Conservation (phyloP, 2,113 vertebrate genomes). For the Rattus rattus region DNA sequence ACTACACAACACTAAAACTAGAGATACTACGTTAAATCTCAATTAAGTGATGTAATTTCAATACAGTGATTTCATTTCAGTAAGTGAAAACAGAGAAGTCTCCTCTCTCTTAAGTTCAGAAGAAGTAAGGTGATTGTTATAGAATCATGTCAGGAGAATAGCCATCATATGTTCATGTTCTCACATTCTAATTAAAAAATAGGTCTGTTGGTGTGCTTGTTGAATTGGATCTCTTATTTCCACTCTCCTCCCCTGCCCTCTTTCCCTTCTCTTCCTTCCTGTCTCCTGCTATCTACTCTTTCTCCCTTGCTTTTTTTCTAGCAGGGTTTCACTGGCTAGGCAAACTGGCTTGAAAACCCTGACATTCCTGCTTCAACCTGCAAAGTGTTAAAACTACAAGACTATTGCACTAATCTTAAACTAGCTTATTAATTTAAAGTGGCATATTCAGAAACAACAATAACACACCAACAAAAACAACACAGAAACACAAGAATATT, state of each 20-base stretch:
- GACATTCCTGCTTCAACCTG: neutral
- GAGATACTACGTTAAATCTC: neutral
- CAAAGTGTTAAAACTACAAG: neutral
- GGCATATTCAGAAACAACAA: neutral
- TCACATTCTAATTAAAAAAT: neutral
- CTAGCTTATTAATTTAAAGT: neutral
- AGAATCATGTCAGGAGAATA: neutral
- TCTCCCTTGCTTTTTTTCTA: neutral
- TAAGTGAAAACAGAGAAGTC: too few relatives aligned
- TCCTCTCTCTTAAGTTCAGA: neutral
- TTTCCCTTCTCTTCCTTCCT: too few relatives aligned
- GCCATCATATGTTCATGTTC: neutral
- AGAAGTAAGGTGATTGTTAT: neutral
- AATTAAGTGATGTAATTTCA: too few relatives aligned
- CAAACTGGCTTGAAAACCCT: neutral
- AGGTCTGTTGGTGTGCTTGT: neutral
- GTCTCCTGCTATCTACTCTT: too few relatives aligned
- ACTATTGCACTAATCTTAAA: neutral
- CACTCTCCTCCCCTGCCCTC: neutral
- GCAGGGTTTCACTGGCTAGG: neutral
- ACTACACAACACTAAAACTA: neutral
- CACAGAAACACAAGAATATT: accelerated
- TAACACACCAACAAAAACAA: too few relatives aligned
- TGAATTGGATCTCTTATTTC: neutral
- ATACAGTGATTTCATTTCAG: too few relatives aligned